These are phyloP conservation scores for Verasper variegatus DNA, from an alignment of 2,113 vertebrate species.

Conservation along the genomic window DNA sequence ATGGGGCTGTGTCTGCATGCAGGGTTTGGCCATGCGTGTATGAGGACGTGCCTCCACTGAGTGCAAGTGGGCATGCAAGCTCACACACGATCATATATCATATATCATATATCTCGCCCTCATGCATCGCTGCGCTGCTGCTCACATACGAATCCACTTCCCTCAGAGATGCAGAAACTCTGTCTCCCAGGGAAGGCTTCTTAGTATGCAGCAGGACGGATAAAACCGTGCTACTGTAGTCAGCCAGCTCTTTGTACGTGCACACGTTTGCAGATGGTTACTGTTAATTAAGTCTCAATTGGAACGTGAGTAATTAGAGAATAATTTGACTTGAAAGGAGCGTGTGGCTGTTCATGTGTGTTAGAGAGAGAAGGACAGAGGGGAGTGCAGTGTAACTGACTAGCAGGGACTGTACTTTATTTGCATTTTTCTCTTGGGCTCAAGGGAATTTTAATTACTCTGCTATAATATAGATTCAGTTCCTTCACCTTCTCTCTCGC, in stretches of 20 bases:
- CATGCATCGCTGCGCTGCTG: conserved; percentile 29
- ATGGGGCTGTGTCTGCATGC: conserved; percentile 58
- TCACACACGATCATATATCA: conserved; percentile 48
- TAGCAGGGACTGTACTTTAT: conserved; percentile 55
- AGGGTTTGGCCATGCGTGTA: conserved; percentile 41
- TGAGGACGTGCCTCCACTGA: conserved; percentile 35
- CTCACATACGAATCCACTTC: conserved; percentile 43
- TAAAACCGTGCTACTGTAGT: conserved; percentile 43
- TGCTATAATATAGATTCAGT: conserved; percentile 53
- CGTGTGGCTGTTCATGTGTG: conserved; percentile 51
- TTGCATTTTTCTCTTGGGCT: conserved; percentile 68
- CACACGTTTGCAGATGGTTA: conserved; percentile 76
- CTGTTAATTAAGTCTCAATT: conserved; percentile 79
- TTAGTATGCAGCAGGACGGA: conserved; percentile 53
- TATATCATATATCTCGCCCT: conserved; percentile 54
- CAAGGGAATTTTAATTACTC: conserved; percentile 65
- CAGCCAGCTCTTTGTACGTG: conserved; percentile 31
- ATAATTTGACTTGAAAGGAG: conserved; percentile 72
- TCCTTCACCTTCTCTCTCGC: conserved; percentile 28
- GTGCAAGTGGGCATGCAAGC: conserved; percentile 20
- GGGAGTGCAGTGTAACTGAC: conserved; percentile 36
- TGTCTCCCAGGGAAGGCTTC: conserved; percentile 25
- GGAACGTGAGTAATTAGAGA: conserved; percentile 81
- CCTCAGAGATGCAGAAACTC: conserved; percentile 43
- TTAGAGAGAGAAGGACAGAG: conserved; percentile 30